These are phyloP conservation scores for Malacoraja senta DNA, from an alignment of 2,797 vertebrate species.

Conservation along the genomic window DNA sequence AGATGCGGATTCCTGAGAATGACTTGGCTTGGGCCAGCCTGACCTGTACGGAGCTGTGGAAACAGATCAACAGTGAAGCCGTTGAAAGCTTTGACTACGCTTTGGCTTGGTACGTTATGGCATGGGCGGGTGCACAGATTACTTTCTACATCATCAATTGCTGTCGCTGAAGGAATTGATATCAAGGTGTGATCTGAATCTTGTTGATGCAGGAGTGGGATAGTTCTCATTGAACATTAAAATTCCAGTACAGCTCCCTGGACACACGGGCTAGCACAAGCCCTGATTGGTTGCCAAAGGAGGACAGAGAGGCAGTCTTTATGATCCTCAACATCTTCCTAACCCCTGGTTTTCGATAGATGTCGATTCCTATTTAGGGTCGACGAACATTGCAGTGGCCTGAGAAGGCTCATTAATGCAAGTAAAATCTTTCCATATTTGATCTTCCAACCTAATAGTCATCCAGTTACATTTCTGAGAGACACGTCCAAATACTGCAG, in stretches of 20 bases:
- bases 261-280: neutral
- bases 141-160: neutral
- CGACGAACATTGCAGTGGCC: neutral
- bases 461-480: neutral
- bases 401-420: neutral
- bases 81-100: slow-evolving; percentile 61
- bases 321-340: neutral
- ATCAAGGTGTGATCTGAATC: neutral
- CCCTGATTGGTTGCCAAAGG: neutral
- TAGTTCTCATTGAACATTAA: neutral
- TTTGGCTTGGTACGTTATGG: slow-evolving; percentile 44
- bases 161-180: neutral
- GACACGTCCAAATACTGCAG: neutral
- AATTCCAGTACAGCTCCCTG: neutral
- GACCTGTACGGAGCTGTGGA: slow-evolving; percentile 64
- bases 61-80: slow-evolving; percentile 61
- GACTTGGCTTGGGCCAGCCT: slow-evolving; percentile 43
- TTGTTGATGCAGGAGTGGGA: neutral
- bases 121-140: neutral
- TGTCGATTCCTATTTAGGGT: neutral
- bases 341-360: neutral
- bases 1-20: slow-evolving; percentile 41
- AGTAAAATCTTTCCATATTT: neutral
- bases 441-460: neutral
- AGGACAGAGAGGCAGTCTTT: neutral